These are phyloP conservation scores for Podarcis siculus DNA, from an alignment of 2,797 vertebrate genomes.

Conservation along the genomic window DNA sequence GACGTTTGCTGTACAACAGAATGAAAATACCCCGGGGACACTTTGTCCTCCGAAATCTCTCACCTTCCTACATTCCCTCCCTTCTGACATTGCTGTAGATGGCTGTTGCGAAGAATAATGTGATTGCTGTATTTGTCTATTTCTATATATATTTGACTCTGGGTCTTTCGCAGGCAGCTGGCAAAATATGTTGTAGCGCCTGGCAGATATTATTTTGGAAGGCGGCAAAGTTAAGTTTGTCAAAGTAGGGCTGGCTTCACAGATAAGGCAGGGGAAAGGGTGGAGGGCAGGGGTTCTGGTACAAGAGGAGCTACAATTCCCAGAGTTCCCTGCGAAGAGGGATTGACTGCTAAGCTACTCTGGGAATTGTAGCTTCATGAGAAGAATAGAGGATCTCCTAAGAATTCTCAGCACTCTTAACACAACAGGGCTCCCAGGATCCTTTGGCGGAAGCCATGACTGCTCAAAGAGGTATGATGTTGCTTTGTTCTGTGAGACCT, in stretches of 20 bases:
- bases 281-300: background rate
- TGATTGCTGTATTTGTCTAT: background rate
- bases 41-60: constrained; percentile 30
- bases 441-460: too few relatives aligned
- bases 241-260: background rate
- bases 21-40: constrained; percentile 12
- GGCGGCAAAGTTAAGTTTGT: background rate
- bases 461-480: background rate
- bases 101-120: constrained; percentile 15
- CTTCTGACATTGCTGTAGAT: background rate
- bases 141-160: background rate
- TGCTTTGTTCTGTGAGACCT: too few relatives aligned
- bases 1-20: constrained; percentile 49
- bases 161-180: background rate
- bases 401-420: background rate
- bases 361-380: too few relatives aligned
- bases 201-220: background rate
- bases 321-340: too few relatives aligned
- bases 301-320: too few relatives aligned
- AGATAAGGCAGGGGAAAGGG: background rate
- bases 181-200: background rate
- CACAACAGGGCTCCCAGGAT: background rate
- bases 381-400: background rate
- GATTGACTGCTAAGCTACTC: too few relatives aligned
- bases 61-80: constrained; percentile 16